Evolutionary conservation across 2,113 vertebrate species (phyloP), one percentile per base, ranked within the genome.

Genomic region (Seriola quinqueradiata): DNA sequence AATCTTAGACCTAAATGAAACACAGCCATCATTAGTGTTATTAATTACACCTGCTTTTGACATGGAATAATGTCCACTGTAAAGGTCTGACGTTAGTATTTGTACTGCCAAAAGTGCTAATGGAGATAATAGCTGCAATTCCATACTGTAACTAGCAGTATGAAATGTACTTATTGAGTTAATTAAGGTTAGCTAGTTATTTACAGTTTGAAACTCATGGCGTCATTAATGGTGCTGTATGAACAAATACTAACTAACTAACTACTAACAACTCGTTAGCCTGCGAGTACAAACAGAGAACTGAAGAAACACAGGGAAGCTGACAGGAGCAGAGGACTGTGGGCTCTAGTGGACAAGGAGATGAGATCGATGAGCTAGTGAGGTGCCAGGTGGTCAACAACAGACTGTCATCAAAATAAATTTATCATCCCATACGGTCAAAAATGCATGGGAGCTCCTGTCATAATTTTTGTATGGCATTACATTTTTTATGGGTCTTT

Each of bases 391-490:
- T 54, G 42, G 16, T 36, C 32, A 10, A 25, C 13, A 4, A n/a
- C 28, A 57, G 3, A 2, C 4, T 57, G 48, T 5, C 40, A 19
- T 21, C 73, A 70, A 69, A 81, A 48, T 84, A 75, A 84, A 77
- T 66, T 68, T 58, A 36, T 2, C 28, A 44, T 63, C 8, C 2
- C 3, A 12, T 28, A 28, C 48, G 5, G 8, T 4, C 21, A 21
- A 52, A 54, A 54, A 3, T 23, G 6, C 19, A 8, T 52, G 28
- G 28, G 28, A 28, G 28, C 28, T 28, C 28, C 28, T 3, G 3
- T 54, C 14, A 9, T 38, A 70, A 8, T 11, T 57, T 23, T 8
- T 3, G 11, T 21, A 6, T 14, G 19, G 28, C 28, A 28, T 28
- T 28, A 28, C 2, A 28, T 28, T 28, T 28, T 2, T 28, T 28